Evolutionary conservation across 92 coral and sea anemone genomes (phyloP).

Genomic region (Actinernus sp.): DNA sequence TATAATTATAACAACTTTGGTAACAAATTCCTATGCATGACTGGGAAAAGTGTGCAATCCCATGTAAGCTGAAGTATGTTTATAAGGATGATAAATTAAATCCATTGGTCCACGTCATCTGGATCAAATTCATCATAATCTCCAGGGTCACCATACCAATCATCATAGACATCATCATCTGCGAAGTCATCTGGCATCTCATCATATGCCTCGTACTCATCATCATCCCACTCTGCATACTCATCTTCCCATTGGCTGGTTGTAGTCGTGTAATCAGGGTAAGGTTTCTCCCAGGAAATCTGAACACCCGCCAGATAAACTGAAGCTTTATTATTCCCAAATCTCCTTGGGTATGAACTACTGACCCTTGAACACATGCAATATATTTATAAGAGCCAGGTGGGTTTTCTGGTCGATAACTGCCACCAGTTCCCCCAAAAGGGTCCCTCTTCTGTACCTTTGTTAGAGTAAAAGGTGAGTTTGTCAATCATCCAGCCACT

Average conservation of each 20-base stretch:
- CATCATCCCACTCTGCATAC: background rate
- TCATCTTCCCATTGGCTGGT: constrained; percentile 11
- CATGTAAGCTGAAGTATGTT: too few species aligned
- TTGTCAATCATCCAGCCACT: constrained; percentile 88
- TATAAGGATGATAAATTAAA: too few species aligned
- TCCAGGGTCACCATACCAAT: constrained; percentile 1
- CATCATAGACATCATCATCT: constrained; percentile 16
- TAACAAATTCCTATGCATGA: too few species aligned
- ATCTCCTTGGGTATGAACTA: constrained; percentile 75
- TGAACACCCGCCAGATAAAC: constrained; percentile 75
- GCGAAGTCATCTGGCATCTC: background rate
- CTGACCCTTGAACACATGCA: constrained; percentile 64
- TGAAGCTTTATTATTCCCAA: constrained; percentile 78
- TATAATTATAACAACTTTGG: too few species aligned
- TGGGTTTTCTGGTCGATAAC: constrained; percentile 39
- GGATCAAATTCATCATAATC: too few species aligned
- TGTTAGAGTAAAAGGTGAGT: constrained; percentile 73
- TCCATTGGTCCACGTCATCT: too few species aligned
- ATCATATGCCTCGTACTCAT: constrained; percentile 7
- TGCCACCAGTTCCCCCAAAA: constrained; percentile 84
- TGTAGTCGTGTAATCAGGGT: background rate
- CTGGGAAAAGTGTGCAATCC: too few species aligned
- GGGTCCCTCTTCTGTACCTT: constrained; percentile 64
- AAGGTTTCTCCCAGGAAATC: constrained; percentile 25
- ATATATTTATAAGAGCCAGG: constrained; percentile 64